phyloP scores from a whole-genome alignment of 2,888 invertebrate genomes.

The Machimus rusticus region DNA sequence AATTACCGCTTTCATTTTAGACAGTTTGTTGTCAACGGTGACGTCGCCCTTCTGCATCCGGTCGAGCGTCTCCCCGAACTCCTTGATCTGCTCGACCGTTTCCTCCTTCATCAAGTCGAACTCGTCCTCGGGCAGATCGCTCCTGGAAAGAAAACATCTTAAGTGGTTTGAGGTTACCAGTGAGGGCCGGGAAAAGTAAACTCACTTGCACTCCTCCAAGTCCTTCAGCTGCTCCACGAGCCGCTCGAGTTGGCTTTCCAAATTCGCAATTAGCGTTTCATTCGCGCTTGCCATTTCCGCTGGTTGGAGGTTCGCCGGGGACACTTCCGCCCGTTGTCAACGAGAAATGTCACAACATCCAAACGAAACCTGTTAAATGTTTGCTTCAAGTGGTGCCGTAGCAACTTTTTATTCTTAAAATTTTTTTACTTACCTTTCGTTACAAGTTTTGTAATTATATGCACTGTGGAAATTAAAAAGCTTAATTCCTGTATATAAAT shows the following conservation, averaged over 20 bases:
- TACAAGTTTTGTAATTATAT: too few species aligned
- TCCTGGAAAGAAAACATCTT: conserved; percentile 60
- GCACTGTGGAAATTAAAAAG: too few species aligned
- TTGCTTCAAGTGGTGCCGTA: neutral
- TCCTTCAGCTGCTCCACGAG: conserved; percentile 74
- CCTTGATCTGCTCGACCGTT: conserved; percentile 74
- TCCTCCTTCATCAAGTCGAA: conserved; percentile 74
- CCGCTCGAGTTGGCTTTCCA: conserved; percentile 73
- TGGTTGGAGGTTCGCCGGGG: neutral
- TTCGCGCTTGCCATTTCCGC: conserved; percentile 35
- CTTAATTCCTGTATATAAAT: too few species aligned
- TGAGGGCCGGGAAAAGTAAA: neutral
- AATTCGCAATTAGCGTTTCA: conserved; percentile 68
- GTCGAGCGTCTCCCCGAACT: conserved; percentile 71
- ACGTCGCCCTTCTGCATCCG: conserved; percentile 73
- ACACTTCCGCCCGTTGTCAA: neutral
- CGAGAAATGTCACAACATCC: neutral
- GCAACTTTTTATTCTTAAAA: neutral
- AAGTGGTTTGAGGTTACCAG: neutral
- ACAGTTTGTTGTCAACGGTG: conserved; percentile 71
- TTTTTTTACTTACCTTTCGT: too few species aligned
- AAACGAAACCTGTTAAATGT: neutral
- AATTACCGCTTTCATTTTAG: conserved; percentile 71
- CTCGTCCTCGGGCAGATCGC: conserved; percentile 71
- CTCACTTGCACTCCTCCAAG: conserved; percentile 73